Evolutionary conservation across 2,888 invertebrate species (phyloP).

Genomic region (Alentia gelatinosa): DNA sequence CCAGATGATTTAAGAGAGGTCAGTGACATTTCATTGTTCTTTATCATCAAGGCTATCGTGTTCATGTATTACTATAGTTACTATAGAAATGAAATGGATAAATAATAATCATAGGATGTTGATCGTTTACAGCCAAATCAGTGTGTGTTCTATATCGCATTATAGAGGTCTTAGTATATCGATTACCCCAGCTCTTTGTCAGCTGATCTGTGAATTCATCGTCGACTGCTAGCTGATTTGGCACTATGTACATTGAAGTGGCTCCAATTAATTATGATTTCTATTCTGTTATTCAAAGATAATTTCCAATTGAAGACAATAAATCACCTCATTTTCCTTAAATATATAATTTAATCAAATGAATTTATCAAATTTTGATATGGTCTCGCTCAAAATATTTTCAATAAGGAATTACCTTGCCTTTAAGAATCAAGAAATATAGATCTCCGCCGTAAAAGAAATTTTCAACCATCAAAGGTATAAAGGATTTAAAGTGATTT

Average conservation of each 20-base stretch:
- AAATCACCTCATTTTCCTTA: not conserved
- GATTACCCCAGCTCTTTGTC: not conserved
- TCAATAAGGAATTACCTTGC: no score
- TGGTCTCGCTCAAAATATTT: no score
- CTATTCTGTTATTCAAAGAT: not conserved
- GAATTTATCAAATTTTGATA: no score
- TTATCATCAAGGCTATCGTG: not conserved
- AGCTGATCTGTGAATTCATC: not conserved
- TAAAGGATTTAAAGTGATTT: not conserved
- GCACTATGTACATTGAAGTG: not conserved
- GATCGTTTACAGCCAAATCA: not conserved
- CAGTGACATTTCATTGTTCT: not conserved
- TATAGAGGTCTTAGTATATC: not conserved
- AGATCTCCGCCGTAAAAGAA: not conserved
- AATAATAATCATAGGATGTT: no score
- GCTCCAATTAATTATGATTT: not conserved
- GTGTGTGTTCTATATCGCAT: not conserved
- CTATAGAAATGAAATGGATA: not conserved
- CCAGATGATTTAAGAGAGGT: not conserved
- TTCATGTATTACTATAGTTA: not conserved
- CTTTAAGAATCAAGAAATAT: no score
- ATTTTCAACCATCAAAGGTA: not conserved
- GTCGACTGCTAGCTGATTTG: not conserved
- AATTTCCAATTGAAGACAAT: not conserved
- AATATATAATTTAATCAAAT: no score